phyloP scores from a whole-genome alignment of 2,113 vertebrate genomes.

The Enhydra lutris region DNA sequence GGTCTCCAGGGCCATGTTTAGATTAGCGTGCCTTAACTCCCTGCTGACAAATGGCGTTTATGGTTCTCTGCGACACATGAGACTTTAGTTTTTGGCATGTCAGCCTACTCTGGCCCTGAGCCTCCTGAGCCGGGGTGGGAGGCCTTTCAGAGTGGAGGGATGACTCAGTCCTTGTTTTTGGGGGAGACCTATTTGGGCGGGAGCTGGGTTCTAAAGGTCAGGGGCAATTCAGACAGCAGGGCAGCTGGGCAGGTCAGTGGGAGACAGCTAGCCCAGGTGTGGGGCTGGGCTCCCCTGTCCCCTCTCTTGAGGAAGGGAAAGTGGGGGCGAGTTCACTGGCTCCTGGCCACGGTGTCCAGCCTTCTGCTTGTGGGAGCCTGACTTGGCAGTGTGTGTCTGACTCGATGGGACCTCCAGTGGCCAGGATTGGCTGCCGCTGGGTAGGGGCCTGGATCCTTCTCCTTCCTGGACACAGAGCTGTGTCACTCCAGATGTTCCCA shows the following conservation, averaged over 20 bases:
- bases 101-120: background rate
- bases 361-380: background rate
- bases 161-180: background rate
- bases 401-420: accelerated
- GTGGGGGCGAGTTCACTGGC: accelerated
- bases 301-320: background rate
- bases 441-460: background rate
- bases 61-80: background rate
- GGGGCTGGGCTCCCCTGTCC: background rate
- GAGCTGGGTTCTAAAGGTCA: background rate
- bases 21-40: conserved; percentile 31
- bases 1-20: conserved; percentile 41
- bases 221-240: background rate
- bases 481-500: background rate
- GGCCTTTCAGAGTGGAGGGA: background rate
- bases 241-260: accelerated
- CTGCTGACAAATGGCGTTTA: conserved; percentile 55
- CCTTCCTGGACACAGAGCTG: background rate
- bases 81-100: conserved; percentile 25
- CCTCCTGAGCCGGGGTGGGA: background rate
- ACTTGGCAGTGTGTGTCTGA: background rate
- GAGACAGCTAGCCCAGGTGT: accelerated
- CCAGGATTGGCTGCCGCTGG: background rate
- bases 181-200: background rate
- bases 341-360: background rate